Evolutionary conservation across 2,797 vertebrate genomes (phyloP).

Genomic region (Alectoris magna): DNA sequence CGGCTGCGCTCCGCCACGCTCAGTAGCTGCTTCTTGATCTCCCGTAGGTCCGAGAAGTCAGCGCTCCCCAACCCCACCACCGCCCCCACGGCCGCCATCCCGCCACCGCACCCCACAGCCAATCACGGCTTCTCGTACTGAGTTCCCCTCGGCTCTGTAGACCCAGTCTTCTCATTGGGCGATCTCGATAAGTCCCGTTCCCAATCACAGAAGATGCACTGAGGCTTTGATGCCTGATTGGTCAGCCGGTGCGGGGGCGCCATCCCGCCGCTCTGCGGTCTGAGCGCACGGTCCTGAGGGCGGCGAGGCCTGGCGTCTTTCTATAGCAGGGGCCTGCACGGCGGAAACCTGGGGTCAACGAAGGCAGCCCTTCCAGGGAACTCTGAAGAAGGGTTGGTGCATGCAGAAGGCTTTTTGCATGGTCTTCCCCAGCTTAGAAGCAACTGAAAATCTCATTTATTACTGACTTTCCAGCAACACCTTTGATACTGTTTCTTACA

Average conservation of each 20-base stretch:
- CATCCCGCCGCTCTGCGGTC: not conserved
- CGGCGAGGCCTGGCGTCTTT: not conserved
- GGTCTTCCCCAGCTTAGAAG: not conserved
- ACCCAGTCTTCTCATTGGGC: constrained; percentile 16
- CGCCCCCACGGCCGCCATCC: constrained; percentile 78
- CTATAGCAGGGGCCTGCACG: not conserved
- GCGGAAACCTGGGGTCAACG: too few species aligned
- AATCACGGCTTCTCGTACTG: constrained; percentile 10
- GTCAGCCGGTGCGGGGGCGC: not conserved
- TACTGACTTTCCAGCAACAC: not conserved
- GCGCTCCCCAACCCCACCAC: constrained; percentile 35
- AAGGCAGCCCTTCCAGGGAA: not conserved
- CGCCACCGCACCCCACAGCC: not conserved
- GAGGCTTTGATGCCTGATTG: not conserved
- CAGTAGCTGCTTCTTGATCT: constrained; percentile 94
- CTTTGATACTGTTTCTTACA: not conserved
- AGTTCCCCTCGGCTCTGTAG: not conserved
- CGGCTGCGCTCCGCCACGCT: constrained; percentile 90
- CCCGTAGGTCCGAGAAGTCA: constrained; percentile 88
- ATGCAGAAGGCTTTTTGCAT: not conserved
- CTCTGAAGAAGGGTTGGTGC: too few species aligned
- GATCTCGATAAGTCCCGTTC: too few species aligned
- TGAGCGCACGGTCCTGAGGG: too few species aligned
- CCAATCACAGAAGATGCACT: constrained; percentile 17
- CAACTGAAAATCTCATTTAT: not conserved